Conservation (phyloP, 2,113 vertebrate species). For the Bufo bufo region DNA sequence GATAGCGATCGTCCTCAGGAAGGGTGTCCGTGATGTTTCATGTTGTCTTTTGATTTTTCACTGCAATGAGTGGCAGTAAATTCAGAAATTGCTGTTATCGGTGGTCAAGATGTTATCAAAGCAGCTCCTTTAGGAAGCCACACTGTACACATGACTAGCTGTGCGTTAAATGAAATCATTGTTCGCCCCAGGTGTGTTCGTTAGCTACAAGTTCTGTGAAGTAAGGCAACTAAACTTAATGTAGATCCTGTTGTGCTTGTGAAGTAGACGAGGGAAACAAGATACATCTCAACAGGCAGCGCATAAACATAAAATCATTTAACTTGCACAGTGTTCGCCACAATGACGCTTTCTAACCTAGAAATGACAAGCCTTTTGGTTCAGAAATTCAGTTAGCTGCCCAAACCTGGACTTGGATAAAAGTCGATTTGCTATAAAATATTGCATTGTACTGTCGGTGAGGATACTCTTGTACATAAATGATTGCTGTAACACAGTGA, state of each 20-base stretch:
- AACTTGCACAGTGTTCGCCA: conserved; percentile 11
- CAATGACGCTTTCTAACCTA: conserved; percentile 13
- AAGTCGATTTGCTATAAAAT: neutral
- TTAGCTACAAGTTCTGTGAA: conserved; percentile 47
- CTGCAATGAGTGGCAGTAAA: neutral
- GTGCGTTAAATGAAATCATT: conserved; percentile 57
- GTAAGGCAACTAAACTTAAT: conserved; percentile 53
- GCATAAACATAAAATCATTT: conserved; percentile 50
- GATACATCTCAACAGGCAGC: conserved; percentile 53
- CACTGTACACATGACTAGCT: conserved; percentile 53
- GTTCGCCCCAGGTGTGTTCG: conserved; percentile 49
- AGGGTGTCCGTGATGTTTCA: neutral
- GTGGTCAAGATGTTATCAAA: conserved; percentile 54
- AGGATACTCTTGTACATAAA: neutral
- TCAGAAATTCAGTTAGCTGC: neutral
- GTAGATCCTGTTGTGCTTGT: conserved; percentile 55
- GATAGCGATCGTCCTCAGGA: neutral
- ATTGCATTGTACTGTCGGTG: neutral
- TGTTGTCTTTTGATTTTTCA: neutral
- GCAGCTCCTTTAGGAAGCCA: conserved; percentile 42
- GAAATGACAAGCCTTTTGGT: conserved; percentile 2
- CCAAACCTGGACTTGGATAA: neutral
- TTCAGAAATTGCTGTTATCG: conserved; percentile 8
- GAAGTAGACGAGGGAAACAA: conserved; percentile 40
- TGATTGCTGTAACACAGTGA: neutral